phyloP scores from a whole-genome alignment of 1,140 invertebrate species.

The Medauroidea extradentata region DNA sequence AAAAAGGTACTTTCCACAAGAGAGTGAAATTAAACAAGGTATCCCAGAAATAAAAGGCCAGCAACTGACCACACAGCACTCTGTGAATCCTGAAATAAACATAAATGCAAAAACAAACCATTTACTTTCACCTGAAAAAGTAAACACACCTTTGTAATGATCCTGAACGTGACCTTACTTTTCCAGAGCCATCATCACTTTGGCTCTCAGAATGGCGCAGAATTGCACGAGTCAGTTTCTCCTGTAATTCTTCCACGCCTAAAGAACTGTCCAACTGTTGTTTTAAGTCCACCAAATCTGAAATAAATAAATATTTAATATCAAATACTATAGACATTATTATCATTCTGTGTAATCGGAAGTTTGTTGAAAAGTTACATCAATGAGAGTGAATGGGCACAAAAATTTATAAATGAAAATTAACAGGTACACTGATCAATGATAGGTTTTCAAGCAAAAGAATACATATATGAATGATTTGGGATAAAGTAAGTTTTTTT shows the following conservation, averaged over 20 bases:
- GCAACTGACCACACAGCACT: too few relatives aligned
- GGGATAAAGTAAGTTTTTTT: too few relatives aligned
- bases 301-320: constrained; percentile 2
- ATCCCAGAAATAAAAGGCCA: too few relatives aligned
- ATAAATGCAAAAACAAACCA: too few relatives aligned
- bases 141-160: constrained; percentile 41
- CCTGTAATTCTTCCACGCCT: constrained; percentile 57
- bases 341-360: not conserved
- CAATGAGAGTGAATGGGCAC: not conserved
- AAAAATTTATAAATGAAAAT: not conserved
- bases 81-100: too few relatives aligned
- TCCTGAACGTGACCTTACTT: constrained; percentile 35
- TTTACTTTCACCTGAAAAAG: not conserved
- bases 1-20: too few relatives aligned
- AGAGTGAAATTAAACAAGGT: too few relatives aligned
- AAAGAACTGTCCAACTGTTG: constrained; percentile 64
- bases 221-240: constrained; percentile 56
- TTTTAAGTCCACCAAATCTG: constrained; percentile 70
- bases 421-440: too few relatives aligned
- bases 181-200: constrained; percentile 22
- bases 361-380: not conserved
- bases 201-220: constrained; percentile 23
- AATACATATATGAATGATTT: too few relatives aligned
- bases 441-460: too few relatives aligned
- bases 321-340: not conserved